Conservation (phyloP, 2,797 vertebrate genomes). For the Halcyon leucocephala region DNA sequence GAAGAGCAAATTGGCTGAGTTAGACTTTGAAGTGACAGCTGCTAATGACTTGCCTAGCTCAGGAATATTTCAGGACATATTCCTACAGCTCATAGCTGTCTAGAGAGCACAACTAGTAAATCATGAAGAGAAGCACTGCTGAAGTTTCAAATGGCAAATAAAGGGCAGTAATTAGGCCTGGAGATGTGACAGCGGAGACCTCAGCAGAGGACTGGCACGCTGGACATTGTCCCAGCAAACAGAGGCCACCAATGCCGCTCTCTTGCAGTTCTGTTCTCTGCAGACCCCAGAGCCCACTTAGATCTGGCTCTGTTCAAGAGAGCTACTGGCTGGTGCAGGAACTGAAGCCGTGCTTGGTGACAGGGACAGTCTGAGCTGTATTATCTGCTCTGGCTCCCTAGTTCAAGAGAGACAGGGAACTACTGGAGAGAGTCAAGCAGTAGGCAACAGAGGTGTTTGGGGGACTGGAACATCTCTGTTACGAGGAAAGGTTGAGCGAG, state of each 20-base stretch:
- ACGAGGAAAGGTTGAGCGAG: too few relatives aligned
- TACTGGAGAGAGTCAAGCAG: too few relatives aligned
- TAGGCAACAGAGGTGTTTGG: too few relatives aligned
- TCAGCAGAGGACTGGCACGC: background rate
- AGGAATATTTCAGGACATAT: background rate
- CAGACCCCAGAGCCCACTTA: background rate
- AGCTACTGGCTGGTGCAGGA: background rate
- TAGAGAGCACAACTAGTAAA: background rate
- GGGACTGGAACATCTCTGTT: too few relatives aligned
- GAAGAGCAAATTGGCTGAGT: background rate
- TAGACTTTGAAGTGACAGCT: slow-evolving; percentile 13
- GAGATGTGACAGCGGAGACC: background rate
- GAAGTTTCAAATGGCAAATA: background rate
- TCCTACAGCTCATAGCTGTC: background rate
- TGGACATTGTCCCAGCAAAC: background rate
- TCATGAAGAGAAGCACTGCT: background rate
- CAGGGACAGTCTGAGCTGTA: background rate
- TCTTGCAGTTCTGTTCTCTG: background rate
- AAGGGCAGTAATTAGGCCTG: background rate
- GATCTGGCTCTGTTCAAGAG: background rate
- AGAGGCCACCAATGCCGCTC: background rate
- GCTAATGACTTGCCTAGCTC: slow-evolving; percentile 8
- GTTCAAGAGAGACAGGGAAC: too few relatives aligned
- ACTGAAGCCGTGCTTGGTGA: background rate
- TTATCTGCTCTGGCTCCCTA: background rate